Evolutionary conservation across 2,888 invertebrate genomes (phyloP).

Genomic region (Parasteatoda lunata): DNA sequence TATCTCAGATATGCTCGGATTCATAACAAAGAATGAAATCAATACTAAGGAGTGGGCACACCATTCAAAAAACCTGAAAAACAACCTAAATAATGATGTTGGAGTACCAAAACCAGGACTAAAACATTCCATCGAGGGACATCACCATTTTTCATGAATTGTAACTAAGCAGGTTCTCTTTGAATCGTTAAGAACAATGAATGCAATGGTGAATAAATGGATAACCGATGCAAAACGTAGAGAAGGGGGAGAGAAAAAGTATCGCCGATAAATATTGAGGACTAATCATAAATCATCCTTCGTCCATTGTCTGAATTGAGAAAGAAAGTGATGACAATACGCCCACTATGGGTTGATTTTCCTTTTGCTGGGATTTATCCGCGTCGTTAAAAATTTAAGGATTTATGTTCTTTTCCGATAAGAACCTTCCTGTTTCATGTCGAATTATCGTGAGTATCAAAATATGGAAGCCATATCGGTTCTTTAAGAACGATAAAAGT

Average conservation of each 20-base stretch:
- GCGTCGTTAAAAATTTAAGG: not conserved
- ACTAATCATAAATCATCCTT: not conserved
- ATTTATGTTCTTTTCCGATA: not conserved
- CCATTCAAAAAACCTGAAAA: not conserved
- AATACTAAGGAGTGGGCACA: not conserved
- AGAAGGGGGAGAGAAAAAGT: not conserved
- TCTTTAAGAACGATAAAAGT: not conserved
- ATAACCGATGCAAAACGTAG: constrained; percentile 1
- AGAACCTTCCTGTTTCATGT: not conserved
- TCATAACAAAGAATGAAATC: not conserved
- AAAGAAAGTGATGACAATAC: not conserved
- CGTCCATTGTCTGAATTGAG: not conserved
- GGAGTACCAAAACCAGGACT: not conserved
- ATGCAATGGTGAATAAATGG: not conserved
- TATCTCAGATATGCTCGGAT: not conserved
- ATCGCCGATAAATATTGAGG: constrained; percentile 2
- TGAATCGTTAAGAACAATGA: constrained; percentile 1
- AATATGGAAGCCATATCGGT: constrained; percentile 2
- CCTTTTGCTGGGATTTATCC: not conserved
- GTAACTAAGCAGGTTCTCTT: not conserved
- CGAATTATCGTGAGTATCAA: not conserved
- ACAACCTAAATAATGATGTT: not conserved
- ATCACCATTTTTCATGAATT: not conserved
- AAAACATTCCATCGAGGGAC: not conserved
- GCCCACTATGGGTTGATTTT: not conserved